Conservation (phyloP, 2,113 vertebrate species). For the Corythornis cristatus region DNA sequence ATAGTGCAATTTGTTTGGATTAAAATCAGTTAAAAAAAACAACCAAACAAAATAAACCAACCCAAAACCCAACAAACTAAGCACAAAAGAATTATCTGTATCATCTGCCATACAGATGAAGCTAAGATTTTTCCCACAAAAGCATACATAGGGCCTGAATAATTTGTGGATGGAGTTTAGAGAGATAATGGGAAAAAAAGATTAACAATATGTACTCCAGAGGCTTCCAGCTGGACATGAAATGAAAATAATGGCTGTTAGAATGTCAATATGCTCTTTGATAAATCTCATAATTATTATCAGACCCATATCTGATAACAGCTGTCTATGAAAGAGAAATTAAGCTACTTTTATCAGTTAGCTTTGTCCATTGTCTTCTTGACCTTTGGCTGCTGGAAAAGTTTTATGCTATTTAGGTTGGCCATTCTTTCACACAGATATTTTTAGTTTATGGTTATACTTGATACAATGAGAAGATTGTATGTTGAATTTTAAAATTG, state of each 20-base stretch:
- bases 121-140: slow-evolving; percentile 54
- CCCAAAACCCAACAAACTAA: neutral
- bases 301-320: slow-evolving; percentile 30
- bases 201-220: slow-evolving; percentile 43
- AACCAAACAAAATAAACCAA: no score
- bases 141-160: neutral
- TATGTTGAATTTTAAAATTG: neutral
- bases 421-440: neutral
- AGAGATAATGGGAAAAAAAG: slow-evolving; percentile 32
- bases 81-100: neutral
- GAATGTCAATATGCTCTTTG: slow-evolving; percentile 52
- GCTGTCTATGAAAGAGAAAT: neutral
- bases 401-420: neutral
- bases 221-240: slow-evolving; percentile 37
- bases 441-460: neutral
- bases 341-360: neutral
- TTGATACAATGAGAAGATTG: neutral
- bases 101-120: slow-evolving; percentile 64
- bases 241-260: slow-evolving; percentile 54
- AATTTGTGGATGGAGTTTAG: slow-evolving; percentile 28
- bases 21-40: neutral
- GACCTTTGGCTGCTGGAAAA: neutral
- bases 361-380: neutral
- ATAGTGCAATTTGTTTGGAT: slow-evolving; percentile 1
- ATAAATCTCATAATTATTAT: slow-evolving; percentile 53